Evolutionary conservation across 2,888 invertebrate genomes (phyloP), one percentile per base, ranked within the genome.

Genomic region (Atethmia centrago): DNA sequence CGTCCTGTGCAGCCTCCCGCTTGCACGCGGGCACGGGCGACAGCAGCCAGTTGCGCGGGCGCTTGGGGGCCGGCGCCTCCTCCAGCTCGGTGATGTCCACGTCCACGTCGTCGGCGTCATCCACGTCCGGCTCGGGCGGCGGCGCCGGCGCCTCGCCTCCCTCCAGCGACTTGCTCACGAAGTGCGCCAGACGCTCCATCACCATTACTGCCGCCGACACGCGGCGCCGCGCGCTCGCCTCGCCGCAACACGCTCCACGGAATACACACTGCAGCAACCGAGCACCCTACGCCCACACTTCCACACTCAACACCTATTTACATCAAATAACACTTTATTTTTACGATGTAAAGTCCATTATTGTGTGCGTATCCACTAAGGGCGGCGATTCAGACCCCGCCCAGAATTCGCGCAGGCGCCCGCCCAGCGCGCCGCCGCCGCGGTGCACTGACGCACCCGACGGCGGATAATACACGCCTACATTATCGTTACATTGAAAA

Each of bases 111-210:
- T 94, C 94, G 0, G 91, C 88, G 72, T 94, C 94, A 63, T 94
- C 95, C 10, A 88, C 84, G 91, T 97, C 91, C 76, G 95, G 97
- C 94, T 91, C 95, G 67, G 95, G 94, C 81, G 95, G 95, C 77
- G 96, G 94, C 87, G 95, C 94, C 70, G 96, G 96, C 74, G 94
- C 94, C 87, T 95, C 95, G 93, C 97, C 92, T 86, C 97, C 97
- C 92, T 98, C 98, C 94, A 98, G 98, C 80, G 98, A 98, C 96
- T 98, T 98, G 90, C 98, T 98, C 92, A 98, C 98, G 97, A 98
- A 98, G 97, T 98, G 98, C 91, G 98, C 98, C 94, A 98, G 97
- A 97, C 98, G 98, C 96, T 98, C 98, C 98, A 98, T 98, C 94
- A 96, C 95, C 96, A 96, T 96, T 93, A 96, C 95, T 95, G 95